Percentiles rank a stretch among this genome's conserved stretches.
Conservation (phyloP, 2,797 vertebrate species). For the Acrossocheilus wenchowensis region DNA sequence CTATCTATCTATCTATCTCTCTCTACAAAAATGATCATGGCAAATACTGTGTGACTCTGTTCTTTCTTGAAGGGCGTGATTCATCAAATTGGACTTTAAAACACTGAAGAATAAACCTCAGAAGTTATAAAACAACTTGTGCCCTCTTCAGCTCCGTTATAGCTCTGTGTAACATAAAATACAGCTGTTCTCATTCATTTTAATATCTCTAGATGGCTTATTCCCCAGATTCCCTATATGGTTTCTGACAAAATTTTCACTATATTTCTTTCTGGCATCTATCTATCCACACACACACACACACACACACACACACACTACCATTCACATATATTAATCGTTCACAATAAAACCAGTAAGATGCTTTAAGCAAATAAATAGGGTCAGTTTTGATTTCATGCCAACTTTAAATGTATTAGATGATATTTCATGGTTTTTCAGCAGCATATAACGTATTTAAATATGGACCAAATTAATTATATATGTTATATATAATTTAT, state of each 20-base stretch:
- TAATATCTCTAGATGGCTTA: constrained; percentile 1
- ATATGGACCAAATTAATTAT: too few relatives aligned
- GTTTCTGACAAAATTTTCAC: neutral
- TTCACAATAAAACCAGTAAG: neutral
- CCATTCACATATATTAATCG: neutral
- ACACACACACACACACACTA: neutral
- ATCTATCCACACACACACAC: neutral
- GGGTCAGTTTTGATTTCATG: neutral
- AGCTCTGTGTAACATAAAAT: constrained; percentile 9
- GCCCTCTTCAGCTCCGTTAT: neutral
- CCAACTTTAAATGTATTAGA: neutral
- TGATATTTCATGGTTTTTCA: neutral
- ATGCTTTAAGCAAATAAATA: neutral
- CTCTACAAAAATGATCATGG: too few relatives aligned
- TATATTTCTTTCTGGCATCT: neutral
- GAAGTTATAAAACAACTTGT: neutral
- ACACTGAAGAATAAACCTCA: neutral
- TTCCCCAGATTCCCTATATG: neutral
- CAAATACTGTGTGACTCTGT: too few relatives aligned
- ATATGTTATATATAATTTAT: neutral
- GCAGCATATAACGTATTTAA: neutral
- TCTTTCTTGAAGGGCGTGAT: neutral
- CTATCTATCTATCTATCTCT: neutral
- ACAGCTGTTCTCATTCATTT: constrained; percentile 40
- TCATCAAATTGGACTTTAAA: neutral